Conservation (phyloP, 2,113 vertebrate species). For the Lampris incognitus region DNA sequence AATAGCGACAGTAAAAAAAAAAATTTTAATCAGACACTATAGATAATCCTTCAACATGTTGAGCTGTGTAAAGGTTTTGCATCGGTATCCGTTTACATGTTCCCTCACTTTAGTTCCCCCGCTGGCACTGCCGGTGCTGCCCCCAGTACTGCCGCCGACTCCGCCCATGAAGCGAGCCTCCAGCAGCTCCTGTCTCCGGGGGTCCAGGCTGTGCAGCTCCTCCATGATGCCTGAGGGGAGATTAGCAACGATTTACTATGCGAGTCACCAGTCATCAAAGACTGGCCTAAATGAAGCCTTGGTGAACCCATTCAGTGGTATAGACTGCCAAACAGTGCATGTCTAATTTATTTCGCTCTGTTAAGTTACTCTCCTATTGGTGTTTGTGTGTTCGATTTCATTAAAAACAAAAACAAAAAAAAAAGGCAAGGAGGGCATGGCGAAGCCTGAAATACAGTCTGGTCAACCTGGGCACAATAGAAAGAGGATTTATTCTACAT, state of each 20-base stretch:
- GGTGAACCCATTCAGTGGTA: conserved; percentile 18
- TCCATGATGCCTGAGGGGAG: conserved; percentile 92
- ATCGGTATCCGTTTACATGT: background rate
- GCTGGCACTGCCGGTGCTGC: conserved; percentile 96
- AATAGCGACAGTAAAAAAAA: background rate
- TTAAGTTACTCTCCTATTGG: too few species aligned
- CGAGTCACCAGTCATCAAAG: conserved; percentile 26
- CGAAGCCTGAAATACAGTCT: too few species aligned
- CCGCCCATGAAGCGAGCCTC: conserved; percentile 98
- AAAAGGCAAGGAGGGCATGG: too few species aligned
- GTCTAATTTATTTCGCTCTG: background rate
- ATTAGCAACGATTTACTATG: conserved; percentile 40
- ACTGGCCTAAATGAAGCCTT: conserved; percentile 35
- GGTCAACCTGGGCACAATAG: too few species aligned
- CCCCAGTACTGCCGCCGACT: conserved; percentile 93
- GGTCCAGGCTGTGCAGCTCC: conserved; percentile 99
- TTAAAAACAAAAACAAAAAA: too few species aligned
- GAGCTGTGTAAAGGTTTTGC: too few species aligned
- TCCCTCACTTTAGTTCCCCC: conserved; percentile 96
- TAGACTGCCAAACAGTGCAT: conserved; percentile 4
- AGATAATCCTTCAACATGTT: too few species aligned
- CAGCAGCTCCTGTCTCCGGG: conserved; percentile 96
- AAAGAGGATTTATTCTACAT: too few species aligned
- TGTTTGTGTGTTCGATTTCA: too few species aligned
- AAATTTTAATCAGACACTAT: background rate